A percentile compares a stretch with the other conserved stretches of the same genome.
Conservation (phyloP, 2,797 vertebrate species). For the Pipistrellus pipistrellus region DNA sequence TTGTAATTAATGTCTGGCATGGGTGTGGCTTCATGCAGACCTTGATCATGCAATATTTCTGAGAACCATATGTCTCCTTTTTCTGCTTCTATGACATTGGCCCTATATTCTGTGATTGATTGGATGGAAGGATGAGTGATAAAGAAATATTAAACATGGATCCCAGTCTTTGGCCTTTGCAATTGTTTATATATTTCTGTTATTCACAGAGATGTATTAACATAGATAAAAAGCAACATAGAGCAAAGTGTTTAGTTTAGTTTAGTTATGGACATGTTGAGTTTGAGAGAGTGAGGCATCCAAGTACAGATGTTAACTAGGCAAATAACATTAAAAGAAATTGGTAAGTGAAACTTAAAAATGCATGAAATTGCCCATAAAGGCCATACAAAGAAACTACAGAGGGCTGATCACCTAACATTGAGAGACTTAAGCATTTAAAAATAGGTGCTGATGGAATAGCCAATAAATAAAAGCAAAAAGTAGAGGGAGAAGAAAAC, state of each 20-base stretch:
- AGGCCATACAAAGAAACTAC: not conserved
- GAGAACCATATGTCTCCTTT: not conserved
- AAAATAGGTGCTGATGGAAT: not conserved
- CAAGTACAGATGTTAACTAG: not conserved
- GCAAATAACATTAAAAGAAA: not conserved
- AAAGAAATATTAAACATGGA: not conserved
- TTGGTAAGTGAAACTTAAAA: not conserved
- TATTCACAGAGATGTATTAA: slow-evolving; percentile 1
- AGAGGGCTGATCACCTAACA: not conserved
- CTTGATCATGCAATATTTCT: not conserved
- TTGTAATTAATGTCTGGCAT: not conserved
- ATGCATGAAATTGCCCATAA: not conserved
- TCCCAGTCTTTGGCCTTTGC: not conserved
- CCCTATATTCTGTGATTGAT: not conserved
- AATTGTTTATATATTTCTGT: not conserved
- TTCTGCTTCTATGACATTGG: not conserved
- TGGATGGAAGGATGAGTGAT: not conserved
- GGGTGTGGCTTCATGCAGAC: not conserved
- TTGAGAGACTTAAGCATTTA: not conserved
- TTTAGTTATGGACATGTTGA: not conserved
- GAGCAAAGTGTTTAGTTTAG: not conserved
- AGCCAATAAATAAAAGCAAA: not conserved
- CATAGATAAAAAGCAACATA: not conserved
- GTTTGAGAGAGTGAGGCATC: not conserved
- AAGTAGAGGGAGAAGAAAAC: not conserved